Conservation (phyloP, 1,140 invertebrate species). For the Acarapis woodi region DNA sequence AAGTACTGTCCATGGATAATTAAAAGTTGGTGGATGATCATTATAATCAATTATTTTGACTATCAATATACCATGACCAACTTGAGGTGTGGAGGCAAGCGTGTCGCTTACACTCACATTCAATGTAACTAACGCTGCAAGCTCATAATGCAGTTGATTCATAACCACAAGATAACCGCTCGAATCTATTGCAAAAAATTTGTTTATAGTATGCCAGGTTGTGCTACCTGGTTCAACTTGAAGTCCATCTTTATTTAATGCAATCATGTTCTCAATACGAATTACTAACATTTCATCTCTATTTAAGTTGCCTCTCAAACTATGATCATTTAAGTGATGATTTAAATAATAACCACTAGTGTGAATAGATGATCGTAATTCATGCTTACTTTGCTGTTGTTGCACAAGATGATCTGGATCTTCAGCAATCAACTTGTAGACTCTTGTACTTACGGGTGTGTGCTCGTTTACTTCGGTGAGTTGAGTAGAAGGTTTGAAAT, state of each 20-base stretch:
- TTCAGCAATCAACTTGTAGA: constrained; percentile 37
- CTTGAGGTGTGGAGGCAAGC: not conserved
- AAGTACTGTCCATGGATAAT: constrained; percentile 35
- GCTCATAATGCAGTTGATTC: constrained; percentile 29
- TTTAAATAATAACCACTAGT: too few relatives aligned
- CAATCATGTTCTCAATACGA: not conserved
- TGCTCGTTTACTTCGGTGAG: constrained; percentile 31
- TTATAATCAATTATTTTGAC: constrained; percentile 57
- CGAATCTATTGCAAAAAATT: constrained; percentile 13
- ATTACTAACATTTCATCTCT: not conserved
- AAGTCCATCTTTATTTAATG: constrained; percentile 2
- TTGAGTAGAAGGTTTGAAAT: constrained; percentile 47
- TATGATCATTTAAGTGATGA: too few relatives aligned
- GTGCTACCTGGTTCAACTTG: constrained; percentile 1
- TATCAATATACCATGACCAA: constrained; percentile 34
- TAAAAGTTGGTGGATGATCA: constrained; percentile 30
- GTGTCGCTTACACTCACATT: constrained; percentile 42
- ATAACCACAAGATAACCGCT: constrained; percentile 37
- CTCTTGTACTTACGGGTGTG: not conserved
- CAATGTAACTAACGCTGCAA: constrained; percentile 38
- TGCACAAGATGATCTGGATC: constrained; percentile 65
- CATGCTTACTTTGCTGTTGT: too few relatives aligned
- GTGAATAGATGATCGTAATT: too few relatives aligned
- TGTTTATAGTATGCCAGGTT: constrained; percentile 2
- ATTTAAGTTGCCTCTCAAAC: too few relatives aligned